A percentile compares a stretch with the other conserved stretches of the same genome.
Conservation (phyloP, 2,113 vertebrate genomes). For the Alligator sinensis region DNA sequence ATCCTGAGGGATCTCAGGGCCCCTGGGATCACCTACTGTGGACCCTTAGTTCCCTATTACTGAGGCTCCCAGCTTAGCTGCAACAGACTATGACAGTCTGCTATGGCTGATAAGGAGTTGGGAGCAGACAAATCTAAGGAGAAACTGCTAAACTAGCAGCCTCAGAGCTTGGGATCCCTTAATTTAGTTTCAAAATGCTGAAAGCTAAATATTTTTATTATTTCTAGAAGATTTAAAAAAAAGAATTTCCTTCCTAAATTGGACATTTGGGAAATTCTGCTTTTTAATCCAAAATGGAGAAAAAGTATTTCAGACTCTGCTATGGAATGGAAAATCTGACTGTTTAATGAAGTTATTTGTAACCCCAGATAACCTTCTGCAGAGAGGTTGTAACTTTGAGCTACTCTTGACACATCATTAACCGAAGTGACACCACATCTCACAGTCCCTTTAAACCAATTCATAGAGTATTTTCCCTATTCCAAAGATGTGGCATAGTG, state of each 20-base stretch:
- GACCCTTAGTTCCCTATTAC: neutral
- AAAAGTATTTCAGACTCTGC: neutral
- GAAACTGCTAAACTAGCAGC: neutral
- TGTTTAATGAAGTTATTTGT: no score
- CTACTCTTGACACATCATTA: neutral
- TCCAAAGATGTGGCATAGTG: fast-evolving
- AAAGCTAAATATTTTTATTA: neutral
- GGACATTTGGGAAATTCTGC: no score
- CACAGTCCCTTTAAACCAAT: neutral
- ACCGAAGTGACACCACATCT: fast-evolving
- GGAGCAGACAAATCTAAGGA: no score
- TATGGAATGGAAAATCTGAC: no score
- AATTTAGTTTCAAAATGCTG: neutral
- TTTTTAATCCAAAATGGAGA: neutral
- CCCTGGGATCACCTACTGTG: neutral
- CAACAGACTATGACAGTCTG: no score
- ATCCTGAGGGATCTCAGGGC: neutral
- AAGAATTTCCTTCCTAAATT: neutral
- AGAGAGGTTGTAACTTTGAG: neutral
- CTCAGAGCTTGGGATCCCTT: neutral
- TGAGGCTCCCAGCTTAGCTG: no score
- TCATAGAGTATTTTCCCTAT: fast-evolving
- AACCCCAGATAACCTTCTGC: no score
- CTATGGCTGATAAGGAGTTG: no score
- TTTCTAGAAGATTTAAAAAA: neutral